A percentile compares a stretch with the other conserved stretches of the same genome.
Evolutionary conservation across 2,797 vertebrate genomes (phyloP).

Genomic region (Phylloscopus collybita): DNA sequence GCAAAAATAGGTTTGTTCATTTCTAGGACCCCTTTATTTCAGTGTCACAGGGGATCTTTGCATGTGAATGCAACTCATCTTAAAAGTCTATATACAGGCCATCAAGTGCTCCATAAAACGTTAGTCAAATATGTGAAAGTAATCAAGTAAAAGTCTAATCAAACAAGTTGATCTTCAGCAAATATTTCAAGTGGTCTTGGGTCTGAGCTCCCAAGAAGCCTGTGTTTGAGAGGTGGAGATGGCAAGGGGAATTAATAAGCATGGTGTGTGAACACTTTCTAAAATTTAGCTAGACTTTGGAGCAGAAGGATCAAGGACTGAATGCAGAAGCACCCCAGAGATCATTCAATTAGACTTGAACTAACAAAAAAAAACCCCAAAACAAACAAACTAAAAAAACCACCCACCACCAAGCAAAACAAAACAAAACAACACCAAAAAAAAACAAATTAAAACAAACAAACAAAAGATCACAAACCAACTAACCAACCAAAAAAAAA

Average conservation of each 20-base stretch:
- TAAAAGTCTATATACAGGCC: neutral
- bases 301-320: conserved; percentile 8
- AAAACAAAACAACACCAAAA: neutral
- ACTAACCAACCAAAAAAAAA: neutral
- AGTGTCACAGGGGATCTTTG: neutral
- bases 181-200: conserved; percentile 43
- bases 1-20: neutral
- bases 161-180: conserved; percentile 48
- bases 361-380: neutral
- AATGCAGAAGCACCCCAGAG: neutral
- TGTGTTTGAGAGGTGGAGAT: neutral
- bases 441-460: too few relatives aligned
- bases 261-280: neutral
- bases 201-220: conserved; percentile 29
- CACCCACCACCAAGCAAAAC: neutral
- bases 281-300: neutral
- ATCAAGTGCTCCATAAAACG: neutral
- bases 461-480: neutral
- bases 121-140: conserved; percentile 24
- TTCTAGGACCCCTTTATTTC: neutral
- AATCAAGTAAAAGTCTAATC: conserved; percentile 64
- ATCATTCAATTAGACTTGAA: neutral
- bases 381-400: neutral
- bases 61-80: neutral
- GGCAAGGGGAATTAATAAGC: neutral